phyloP scores from a whole-genome alignment of 2,797 vertebrate genomes.

The Eutrigla gurnardus region DNA sequence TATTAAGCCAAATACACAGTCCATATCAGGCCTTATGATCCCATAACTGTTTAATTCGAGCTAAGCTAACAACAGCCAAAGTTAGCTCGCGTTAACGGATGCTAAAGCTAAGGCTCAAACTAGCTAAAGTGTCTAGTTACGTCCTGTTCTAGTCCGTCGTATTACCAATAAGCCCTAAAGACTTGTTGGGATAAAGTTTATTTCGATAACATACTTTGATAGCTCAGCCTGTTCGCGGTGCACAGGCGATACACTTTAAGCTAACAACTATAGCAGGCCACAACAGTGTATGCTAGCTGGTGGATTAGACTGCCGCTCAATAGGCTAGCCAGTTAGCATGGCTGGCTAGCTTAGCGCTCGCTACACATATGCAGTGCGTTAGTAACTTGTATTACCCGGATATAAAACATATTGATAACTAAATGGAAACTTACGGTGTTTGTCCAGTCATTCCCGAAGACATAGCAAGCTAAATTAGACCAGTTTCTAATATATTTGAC shows the following conservation, averaged over 20 bases:
- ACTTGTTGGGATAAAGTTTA: accelerated
- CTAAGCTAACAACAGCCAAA: background rate
- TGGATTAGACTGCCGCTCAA: background rate
- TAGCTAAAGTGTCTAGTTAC: slow-evolving; percentile 1
- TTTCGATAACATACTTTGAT: accelerated
- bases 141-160: background rate
- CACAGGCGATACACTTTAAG: accelerated
- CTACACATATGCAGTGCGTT: background rate
- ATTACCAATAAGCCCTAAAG: accelerated
- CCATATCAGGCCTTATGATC: background rate
- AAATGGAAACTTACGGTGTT: slow-evolving; percentile 79
- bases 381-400: background rate
- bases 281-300: slow-evolving; percentile 9
- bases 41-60: background rate
- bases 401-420: accelerated
- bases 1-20: background rate
- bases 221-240: accelerated
- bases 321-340: slow-evolving; percentile 18
- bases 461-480: slow-evolving; percentile 73
- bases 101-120: background rate
- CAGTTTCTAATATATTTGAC: slow-evolving; percentile 18
- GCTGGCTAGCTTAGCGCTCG: background rate
- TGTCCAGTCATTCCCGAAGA: slow-evolving; percentile 85
- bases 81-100: background rate
- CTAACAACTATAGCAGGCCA: slow-evolving; percentile 49